These are phyloP conservation scores for Marmota flaviventris DNA, from an alignment of 2,113 vertebrate species.

Conservation along the genomic window DNA sequence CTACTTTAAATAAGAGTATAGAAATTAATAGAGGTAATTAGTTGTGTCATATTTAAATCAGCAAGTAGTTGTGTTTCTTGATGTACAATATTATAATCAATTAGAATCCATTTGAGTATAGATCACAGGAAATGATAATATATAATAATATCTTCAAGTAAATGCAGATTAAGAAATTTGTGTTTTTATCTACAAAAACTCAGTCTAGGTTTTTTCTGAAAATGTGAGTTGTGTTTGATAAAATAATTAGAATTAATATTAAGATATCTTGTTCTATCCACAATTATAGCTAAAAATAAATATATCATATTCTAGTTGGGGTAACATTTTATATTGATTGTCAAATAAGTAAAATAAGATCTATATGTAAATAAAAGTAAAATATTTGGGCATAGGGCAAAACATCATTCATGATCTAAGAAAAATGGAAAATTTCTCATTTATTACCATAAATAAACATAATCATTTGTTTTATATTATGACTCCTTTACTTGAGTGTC, in stretches of 20 bases:
- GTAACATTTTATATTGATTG: background rate
- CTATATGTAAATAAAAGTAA: background rate
- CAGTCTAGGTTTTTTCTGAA: background rate
- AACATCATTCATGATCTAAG: background rate
- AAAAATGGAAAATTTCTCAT: background rate
- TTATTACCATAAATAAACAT: background rate
- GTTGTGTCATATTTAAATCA: background rate
- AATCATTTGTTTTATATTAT: background rate
- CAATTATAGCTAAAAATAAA: conserved; percentile 7
- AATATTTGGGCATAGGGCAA: background rate
- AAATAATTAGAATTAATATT: conserved; percentile 46
- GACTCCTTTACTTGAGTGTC: background rate
- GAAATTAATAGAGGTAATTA: conserved; percentile 54
- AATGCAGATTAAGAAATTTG: conserved; percentile 48
- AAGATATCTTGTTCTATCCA: background rate
- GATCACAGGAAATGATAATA: background rate
- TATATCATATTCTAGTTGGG: background rate
- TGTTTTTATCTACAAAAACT: background rate
- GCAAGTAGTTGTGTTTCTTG: background rate
- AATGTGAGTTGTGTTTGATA: background rate
- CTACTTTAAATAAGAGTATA: background rate
- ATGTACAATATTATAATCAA: conserved; percentile 53
- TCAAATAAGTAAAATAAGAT: background rate
- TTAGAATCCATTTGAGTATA: background rate
- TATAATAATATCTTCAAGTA: background rate